Evolutionary conservation across 2,888 invertebrate genomes (phyloP).

Genomic region (Eucera pruinosa): DNA sequence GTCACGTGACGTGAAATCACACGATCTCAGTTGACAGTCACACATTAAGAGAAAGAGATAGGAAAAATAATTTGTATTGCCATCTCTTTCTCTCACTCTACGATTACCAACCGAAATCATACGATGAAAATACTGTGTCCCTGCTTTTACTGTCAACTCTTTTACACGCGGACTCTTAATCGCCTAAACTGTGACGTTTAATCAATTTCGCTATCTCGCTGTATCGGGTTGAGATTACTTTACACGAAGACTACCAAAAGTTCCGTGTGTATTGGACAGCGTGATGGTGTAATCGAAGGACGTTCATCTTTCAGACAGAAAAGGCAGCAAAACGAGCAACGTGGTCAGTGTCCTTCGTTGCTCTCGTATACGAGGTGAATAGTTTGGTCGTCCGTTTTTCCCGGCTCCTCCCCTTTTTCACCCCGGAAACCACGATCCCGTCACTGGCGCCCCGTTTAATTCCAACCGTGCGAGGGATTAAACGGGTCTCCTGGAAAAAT

Average conservation of each 20-base stretch:
- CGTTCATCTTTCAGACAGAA: constrained; percentile 67
- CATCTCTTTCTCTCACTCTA: too few relatives aligned
- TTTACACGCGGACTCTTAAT: not conserved
- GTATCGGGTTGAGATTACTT: too few relatives aligned
- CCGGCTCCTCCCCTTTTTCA: constrained; percentile 38
- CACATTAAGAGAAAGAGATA: too few relatives aligned
- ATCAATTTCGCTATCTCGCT: not conserved
- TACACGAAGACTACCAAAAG: too few relatives aligned
- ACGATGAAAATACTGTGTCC: too few relatives aligned
- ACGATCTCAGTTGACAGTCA: too few relatives aligned
- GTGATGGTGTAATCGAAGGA: constrained; percentile 63
- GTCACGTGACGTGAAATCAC: too few relatives aligned
- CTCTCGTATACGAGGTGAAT: not conserved
- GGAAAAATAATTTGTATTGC: too few relatives aligned
- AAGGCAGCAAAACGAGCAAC: constrained; percentile 41
- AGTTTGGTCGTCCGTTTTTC: constrained; percentile 26
- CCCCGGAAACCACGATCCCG: constrained; percentile 26
- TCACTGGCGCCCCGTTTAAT: constrained; percentile 62
- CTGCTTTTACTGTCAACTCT: too few relatives aligned
- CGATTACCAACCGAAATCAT: too few relatives aligned
- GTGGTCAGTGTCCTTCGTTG: constrained; percentile 31
- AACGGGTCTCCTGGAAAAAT: constrained; percentile 36
- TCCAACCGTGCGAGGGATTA: constrained; percentile 59
- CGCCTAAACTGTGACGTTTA: not conserved
- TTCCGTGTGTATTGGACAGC: too few relatives aligned